Evolutionary conservation across 92 coral and sea anemone species (phyloP).

Genomic region (Metridium senile): DNA sequence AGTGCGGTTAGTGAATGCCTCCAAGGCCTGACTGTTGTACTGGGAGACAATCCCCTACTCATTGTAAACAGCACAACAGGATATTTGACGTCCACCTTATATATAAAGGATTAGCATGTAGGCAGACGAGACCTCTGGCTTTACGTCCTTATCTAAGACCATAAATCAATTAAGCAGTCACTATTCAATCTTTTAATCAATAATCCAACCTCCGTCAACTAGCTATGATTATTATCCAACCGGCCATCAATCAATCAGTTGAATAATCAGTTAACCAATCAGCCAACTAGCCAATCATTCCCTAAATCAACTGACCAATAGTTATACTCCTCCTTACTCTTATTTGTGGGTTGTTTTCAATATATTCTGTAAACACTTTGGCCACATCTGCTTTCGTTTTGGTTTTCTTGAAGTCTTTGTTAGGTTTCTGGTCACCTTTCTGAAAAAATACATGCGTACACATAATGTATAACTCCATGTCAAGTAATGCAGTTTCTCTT

Average conservation of each 20-base stretch:
- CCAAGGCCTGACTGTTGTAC: no score
- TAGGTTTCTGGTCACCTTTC: conserved; percentile 91
- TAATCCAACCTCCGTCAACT: no score
- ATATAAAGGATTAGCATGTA: no score
- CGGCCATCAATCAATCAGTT: background rate
- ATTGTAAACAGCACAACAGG: no score
- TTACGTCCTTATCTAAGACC: no score
- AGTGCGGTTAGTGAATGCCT: no score
- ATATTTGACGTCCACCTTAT: no score
- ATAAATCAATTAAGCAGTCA: background rate
- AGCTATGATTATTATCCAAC: no score
- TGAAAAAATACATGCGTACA: conserved; percentile 27
- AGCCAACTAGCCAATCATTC: background rate
- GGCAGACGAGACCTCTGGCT: no score
- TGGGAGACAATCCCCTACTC: no score
- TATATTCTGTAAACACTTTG: conserved; percentile 75
- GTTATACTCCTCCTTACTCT: conserved; percentile 63
- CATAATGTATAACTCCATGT: background rate
- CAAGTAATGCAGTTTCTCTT: background rate
- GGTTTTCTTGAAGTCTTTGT: conserved; percentile 97
- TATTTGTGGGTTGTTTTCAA: conserved; percentile 72
- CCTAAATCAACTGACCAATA: background rate
- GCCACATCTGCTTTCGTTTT: conserved; percentile 82
- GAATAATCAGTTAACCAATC: background rate
- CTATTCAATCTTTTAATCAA: no score